Conservation (phyloP, 2,797 vertebrate genomes). For the Leptodactylus fallax region DNA sequence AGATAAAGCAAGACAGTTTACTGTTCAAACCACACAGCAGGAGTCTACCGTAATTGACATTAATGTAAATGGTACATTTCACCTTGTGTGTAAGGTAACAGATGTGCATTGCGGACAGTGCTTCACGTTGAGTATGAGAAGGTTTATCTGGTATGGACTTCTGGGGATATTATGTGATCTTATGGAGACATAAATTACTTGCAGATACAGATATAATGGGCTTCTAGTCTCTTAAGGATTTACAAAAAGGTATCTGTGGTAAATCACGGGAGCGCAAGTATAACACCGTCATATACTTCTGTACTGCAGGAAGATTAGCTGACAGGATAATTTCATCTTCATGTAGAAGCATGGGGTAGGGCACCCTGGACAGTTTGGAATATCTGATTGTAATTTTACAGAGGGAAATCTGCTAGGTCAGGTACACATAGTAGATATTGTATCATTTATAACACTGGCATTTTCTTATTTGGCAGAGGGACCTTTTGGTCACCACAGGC, state of each 20-base stretch:
- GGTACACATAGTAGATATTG: no score
- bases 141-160: background rate
- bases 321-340: constrained; percentile 6
- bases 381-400: background rate
- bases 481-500: no score
- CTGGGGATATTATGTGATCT: constrained; percentile 35
- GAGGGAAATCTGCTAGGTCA: background rate
- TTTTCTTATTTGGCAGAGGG: no score
- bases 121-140: constrained; percentile 19
- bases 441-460: no score
- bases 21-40: background rate
- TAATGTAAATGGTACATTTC: background rate
- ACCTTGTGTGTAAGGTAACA: constrained; percentile 25
- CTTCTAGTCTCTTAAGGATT: constrained; percentile 48
- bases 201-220: constrained; percentile 22
- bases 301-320: constrained; percentile 16
- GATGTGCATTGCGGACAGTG: background rate
- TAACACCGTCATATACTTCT: constrained; percentile 3
- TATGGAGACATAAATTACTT: constrained; percentile 38
- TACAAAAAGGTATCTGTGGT: background rate
- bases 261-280: constrained; percentile 1
- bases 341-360: constrained; percentile 21
- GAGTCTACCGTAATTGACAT: background rate
- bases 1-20: no score
- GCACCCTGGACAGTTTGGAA: background rate